phyloP scores from a whole-genome alignment of 2,888 invertebrate genomes.

The Metallyticus violacea region DNA sequence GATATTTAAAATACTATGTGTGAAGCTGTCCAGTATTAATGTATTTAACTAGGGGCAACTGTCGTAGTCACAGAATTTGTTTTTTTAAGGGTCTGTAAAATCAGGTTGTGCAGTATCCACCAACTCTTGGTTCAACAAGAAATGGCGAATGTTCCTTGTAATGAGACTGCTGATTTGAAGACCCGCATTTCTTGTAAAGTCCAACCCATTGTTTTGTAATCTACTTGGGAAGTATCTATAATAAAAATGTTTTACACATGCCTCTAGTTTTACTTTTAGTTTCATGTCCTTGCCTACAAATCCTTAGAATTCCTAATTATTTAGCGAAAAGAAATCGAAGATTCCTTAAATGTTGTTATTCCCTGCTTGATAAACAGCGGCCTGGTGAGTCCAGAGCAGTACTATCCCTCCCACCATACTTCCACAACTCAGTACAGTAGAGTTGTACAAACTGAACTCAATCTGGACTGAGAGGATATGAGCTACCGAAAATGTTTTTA shows the following conservation, averaged over 20 bases:
- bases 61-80: background rate
- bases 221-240: background rate
- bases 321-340: too few relatives aligned
- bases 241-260: conserved; percentile 1
- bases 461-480: too few relatives aligned
- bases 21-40: background rate
- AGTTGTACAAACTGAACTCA: too few relatives aligned
- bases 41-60: background rate
- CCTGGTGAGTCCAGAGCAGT: too few relatives aligned
- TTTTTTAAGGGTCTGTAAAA: background rate
- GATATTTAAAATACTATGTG: background rate
- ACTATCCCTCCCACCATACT: too few relatives aligned
- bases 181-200: background rate
- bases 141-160: background rate
- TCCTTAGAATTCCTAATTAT: too few relatives aligned
- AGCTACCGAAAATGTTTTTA: too few relatives aligned
- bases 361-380: too few relatives aligned
- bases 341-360: too few relatives aligned
- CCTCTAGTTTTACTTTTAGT: background rate
- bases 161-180: background rate
- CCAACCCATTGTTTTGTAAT: background rate
- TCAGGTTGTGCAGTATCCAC: background rate
- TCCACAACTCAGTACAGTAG: too few relatives aligned
- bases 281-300: background rate
- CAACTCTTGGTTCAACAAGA: background rate